A percentile compares a stretch with the other conserved stretches of the same genome.
phyloP scores from a whole-genome alignment of 2,888 invertebrate species.

The Noctua janthina region DNA sequence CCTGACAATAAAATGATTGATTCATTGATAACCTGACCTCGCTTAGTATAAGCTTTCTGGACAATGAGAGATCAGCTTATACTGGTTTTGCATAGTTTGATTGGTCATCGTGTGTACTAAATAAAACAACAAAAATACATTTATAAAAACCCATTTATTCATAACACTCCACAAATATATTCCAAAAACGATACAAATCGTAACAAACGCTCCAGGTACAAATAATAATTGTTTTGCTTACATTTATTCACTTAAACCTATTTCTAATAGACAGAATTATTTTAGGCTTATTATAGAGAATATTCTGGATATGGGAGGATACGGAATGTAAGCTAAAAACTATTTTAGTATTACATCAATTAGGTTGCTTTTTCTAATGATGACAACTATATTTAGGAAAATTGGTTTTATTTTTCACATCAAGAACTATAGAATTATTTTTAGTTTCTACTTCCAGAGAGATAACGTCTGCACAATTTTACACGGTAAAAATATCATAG shows the following conservation, averaged over 20 bases:
- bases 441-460: not conserved
- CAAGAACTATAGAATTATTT: constrained; percentile 11
- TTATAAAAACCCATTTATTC: constrained; percentile 85
- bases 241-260: constrained; percentile 43
- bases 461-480: not conserved
- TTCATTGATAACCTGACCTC: too few relatives aligned
- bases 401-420: constrained; percentile 15
- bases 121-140: constrained; percentile 65
- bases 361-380: not conserved
- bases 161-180: constrained; percentile 82
- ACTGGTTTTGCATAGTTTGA: too few relatives aligned
- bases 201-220: constrained; percentile 83
- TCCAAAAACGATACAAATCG: constrained; percentile 85
- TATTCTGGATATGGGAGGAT: constrained; percentile 10
- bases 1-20: too few relatives aligned
- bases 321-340: constrained; percentile 4
- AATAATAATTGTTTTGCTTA: constrained; percentile 75
- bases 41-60: too few relatives aligned
- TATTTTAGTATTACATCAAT: constrained; percentile 2
- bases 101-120: not conserved
- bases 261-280: constrained; percentile 28
- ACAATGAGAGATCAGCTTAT: too few relatives aligned
- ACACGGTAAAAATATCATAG: not conserved
- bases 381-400: not conserved
- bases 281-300: constrained; percentile 26